phyloP scores from a whole-genome alignment of 2,113 vertebrate species.

The Nanorana parkeri region DNA sequence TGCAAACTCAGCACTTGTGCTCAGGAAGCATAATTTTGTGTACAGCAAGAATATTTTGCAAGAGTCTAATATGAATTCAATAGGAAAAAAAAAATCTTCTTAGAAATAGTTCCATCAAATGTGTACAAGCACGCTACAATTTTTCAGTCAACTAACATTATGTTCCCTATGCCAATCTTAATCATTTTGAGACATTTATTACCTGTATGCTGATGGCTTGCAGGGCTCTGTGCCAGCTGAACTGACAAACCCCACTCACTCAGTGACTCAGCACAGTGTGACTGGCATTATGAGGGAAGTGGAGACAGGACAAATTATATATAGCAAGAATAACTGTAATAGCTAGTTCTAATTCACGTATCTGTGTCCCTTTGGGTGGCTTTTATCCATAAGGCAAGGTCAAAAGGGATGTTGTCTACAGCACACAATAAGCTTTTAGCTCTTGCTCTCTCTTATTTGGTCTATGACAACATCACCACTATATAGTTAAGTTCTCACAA shows the following conservation, averaged over 20 bases:
- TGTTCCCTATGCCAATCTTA: background rate
- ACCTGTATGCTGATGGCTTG: background rate
- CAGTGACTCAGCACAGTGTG: background rate
- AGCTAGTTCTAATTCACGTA: background rate
- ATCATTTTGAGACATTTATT: background rate
- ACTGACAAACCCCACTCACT: background rate
- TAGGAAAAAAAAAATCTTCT: background rate
- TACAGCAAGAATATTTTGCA: background rate
- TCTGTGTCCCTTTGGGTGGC: no score
- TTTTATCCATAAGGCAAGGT: no score
- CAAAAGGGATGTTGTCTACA: no score
- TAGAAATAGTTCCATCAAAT: background rate
- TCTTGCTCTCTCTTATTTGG: no score
- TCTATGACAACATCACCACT: no score
- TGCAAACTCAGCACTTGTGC: no score
- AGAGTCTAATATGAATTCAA: no score
- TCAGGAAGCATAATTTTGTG: background rate
- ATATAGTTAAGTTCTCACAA: no score
- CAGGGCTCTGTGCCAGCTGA: background rate
- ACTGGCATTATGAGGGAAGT: conserved; percentile 2
- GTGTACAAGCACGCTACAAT: background rate
- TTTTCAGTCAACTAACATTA: background rate
- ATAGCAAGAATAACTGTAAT: background rate
- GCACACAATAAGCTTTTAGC: no score
- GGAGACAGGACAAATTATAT: background rate